Conservation (phyloP, 2,797 vertebrate species). For the Premnoplex brunnescens region DNA sequence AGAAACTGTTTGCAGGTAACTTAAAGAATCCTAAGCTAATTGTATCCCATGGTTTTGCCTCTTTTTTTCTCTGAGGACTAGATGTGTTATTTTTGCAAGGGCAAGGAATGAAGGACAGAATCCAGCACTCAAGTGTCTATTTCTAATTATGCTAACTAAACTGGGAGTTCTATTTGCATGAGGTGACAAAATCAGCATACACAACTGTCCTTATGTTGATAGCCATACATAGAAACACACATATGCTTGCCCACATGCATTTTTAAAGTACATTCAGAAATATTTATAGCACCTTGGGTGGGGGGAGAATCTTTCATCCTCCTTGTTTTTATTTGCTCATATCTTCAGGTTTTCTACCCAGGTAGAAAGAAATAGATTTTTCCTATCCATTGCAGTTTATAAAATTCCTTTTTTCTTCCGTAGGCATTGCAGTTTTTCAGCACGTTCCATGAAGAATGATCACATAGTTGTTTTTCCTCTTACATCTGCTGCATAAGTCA, state of each 20-base stretch:
- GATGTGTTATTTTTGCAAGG: slow-evolving; percentile 17
- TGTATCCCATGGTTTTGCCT: not conserved
- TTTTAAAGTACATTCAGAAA: slow-evolving; percentile 11
- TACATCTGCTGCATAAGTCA: not conserved
- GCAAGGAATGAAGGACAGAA: not conserved
- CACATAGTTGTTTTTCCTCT: not conserved
- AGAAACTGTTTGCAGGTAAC: not conserved
- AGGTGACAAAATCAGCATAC: slow-evolving; percentile 30
- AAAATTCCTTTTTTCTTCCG: not conserved
- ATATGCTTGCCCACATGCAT: not conserved
- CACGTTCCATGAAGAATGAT: not conserved
- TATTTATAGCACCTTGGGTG: not conserved
- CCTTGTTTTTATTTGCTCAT: not conserved
- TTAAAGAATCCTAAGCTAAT: not conserved
- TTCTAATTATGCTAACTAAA: slow-evolving; percentile 40
- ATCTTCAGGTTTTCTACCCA: not conserved
- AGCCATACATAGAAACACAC: slow-evolving; percentile 12
- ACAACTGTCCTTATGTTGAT: slow-evolving; percentile 1
- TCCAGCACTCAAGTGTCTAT: not conserved
- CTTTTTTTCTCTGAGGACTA: not conserved
- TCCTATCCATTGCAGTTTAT: not conserved
- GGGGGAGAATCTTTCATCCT: not conserved
- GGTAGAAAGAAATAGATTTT: not conserved
- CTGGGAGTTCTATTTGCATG: slow-evolving; percentile 35
- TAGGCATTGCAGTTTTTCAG: not conserved